phyloP scores from a whole-genome alignment of 1,140 invertebrate species.

The Ceratina australensis region DNA sequence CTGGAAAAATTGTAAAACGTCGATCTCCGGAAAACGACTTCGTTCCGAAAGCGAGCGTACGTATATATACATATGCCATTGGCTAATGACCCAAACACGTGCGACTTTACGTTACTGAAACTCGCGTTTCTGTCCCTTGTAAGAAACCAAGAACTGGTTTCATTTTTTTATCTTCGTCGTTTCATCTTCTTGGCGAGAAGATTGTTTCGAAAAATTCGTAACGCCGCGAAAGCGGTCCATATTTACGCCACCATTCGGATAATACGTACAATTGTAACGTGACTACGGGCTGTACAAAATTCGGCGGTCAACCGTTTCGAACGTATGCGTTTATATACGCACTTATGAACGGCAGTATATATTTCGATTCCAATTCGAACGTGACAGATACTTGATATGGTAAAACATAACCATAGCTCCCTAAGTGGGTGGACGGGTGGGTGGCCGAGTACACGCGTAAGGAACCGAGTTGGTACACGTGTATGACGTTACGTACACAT shows the following conservation, averaged over 20 bases:
- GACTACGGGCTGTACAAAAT: no score
- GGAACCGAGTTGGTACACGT: constrained; percentile 22
- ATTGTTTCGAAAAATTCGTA: not conserved
- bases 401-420: constrained; percentile 45
- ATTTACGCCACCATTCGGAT: not conserved
- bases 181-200: not conserved
- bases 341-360: no score
- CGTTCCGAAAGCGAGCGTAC: constrained; percentile 2
- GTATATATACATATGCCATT: not conserved
- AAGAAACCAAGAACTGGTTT: not conserved
- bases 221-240: constrained; percentile 3
- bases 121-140: not conserved
- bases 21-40: not conserved
- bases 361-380: constrained; percentile 8
- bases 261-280: no score
- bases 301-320: no score
- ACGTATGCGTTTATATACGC: no score
- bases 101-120: no score
- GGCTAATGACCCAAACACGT: not conserved
- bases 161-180: not conserved
- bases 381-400: constrained; percentile 44
- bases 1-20: constrained; percentile 33
- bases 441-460: constrained; percentile 54
- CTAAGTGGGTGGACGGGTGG: constrained; percentile 59
- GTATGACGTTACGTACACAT: constrained; percentile 46